Evolutionary conservation across 2,797 vertebrate genomes (phyloP).

Genomic region (Agapornis canus): DNA sequence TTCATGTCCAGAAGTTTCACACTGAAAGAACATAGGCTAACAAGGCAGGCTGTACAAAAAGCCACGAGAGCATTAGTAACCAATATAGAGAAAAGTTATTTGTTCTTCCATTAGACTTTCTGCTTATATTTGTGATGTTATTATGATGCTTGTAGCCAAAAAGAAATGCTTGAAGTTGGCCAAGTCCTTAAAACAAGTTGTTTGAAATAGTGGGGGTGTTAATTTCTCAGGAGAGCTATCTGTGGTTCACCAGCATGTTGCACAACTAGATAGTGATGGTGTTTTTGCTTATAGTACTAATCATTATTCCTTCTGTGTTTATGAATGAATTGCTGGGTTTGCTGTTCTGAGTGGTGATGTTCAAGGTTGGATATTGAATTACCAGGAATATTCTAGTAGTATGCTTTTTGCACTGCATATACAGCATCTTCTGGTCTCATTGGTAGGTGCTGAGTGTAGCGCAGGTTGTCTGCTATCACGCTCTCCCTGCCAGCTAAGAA

Average conservation of each 20-base stretch:
- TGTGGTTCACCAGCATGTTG: neutral
- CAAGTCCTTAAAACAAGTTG: neutral
- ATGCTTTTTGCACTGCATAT: neutral
- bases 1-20: neutral
- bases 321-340: neutral
- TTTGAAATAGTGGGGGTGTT: slow-evolving; percentile 24
- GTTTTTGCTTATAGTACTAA: neutral
- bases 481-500: neutral
- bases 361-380: neutral
- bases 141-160: neutral
- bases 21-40: neutral
- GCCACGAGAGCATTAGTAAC: neutral
- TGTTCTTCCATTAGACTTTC: neutral
- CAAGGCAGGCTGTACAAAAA: neutral
- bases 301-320: neutral
- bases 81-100: neutral
- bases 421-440: neutral
- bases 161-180: neutral
- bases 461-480: neutral
- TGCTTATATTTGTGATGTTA: neutral
- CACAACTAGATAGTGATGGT: neutral
- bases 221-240: neutral
- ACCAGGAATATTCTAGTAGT: neutral
- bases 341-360: neutral
- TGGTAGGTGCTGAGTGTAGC: neutral